Evolutionary conservation across 2,888 invertebrate species (phyloP), one percentile per base, ranked within the genome.

Genomic region (Labia minor): DNA sequence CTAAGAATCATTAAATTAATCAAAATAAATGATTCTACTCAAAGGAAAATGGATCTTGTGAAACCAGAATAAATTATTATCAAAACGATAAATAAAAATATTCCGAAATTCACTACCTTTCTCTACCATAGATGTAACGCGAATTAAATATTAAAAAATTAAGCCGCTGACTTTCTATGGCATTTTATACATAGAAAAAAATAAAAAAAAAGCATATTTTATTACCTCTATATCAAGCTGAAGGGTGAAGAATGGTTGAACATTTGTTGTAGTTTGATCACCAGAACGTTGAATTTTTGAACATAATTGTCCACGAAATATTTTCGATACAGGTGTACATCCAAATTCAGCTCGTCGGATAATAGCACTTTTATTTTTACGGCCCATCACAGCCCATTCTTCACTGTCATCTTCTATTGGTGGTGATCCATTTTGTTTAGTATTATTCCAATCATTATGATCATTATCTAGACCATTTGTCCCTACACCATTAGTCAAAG

Each of bases 231-330:
- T 94, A 75, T 97, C 95, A 26, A 97, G 83, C 77, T 94, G 95
- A 69, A 97, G 81, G 0, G 95, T 95, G 77, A 95, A 95, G 81
- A 97, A 97, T 0, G 96, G 96, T 77, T 96, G 93, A 70, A 96
- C 89, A 72, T 91, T 93, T 75, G 94, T 94, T 0, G 95, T 93
- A 71, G 90, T 86, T 75, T 86, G 85, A 74, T 87, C 86, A 14
- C 86, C 84, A 10, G 86, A 82, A 68, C 90, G 83, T 72, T 87
- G 87, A 69, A 96, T 83, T 11, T 90, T 86, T 62, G 93, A 90
- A 69, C 94, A 86, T 70, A 95, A 83, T 75, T 93, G 89, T 63
- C 97, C 97, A 71, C 93, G 88, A 81, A 97, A 96, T 70, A 97
- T 92, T 74, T 93, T 91, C 61, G 93, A 92, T 16, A 97, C 83